Evolutionary conservation across 2,113 vertebrate species (phyloP), one percentile per base, ranked within the genome.

Genomic region (Orientallactaga bullata): DNA sequence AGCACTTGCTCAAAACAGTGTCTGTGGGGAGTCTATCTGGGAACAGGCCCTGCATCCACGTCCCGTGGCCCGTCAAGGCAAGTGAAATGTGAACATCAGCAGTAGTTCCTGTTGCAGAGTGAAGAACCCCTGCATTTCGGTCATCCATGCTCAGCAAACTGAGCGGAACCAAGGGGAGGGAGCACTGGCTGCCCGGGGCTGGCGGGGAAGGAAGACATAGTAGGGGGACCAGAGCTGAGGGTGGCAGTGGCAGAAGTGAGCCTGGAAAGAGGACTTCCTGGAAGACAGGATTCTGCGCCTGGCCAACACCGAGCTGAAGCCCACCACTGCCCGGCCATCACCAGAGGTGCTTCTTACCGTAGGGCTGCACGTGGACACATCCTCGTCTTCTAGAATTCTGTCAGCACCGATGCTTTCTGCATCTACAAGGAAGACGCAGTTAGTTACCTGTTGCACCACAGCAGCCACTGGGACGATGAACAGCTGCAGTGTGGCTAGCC

Each of bases 61-160:
- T 0, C 0, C 28, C 0, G n/a, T 10, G 39, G 18, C 20, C 9
- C 0, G 35, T 65, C 30, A 16, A n/a, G 51, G 81, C 4, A 1
- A 16, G 15, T 0, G 9, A n/a, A 0, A 11, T 26, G 0, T 7
- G 12, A 20, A 20, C 30, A 24, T 51, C 21, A 4, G 21, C 10
- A 83, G 18, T 11, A 9, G 15, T 1, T 6, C 39, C 21, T 5
- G 32, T 11, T 26, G 84, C 65, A 18, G 13, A 61, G 7, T 35
- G 37, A 32, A 32, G 35, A 26, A 35, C 30, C 12, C 8, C 1
- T 3, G 1, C 13, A 26, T 32, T 30, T 23, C 18, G 23, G 16
- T 10, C 13, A 10, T n/a, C 81, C 68, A 3, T 1, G 5, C 1
- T 32, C 13, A 8, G 51, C 3, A 58, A n/a, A 21, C 11, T 20